Evolutionary conservation across 2,888 invertebrate species (phyloP), one percentile per base, ranked within the genome.

Genomic region (Lymantria dispar): DNA sequence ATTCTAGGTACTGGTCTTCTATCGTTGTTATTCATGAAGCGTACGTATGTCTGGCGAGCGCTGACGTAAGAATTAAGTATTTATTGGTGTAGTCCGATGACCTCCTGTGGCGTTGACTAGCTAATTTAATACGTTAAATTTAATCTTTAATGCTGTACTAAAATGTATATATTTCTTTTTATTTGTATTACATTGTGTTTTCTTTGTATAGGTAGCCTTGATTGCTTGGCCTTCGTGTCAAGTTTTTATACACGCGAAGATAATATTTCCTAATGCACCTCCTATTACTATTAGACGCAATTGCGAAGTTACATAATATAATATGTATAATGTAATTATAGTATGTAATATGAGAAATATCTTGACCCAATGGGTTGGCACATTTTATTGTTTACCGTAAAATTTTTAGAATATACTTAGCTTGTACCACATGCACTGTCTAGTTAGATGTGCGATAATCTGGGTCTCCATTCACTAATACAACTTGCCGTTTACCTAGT

Each of bases 11-110:
- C 66, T 78, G 76, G 76, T 74, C 73, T 72, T 72, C 69, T 68
- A 74, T 83, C 76, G 81, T 90, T 88, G 80, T 78, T 87, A 91
- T 91, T 87, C 90, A 76, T 77, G 74, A 74, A 70, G 74, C 85
- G 90, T 87, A 74, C 85, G 89, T 87, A 65, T 74, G 81, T 77
- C 82, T 78, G 78, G 70, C 83, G 74, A 72, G 70, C 71, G 80
- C 62, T 90, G 91, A 89, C 89, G 91, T 80, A 80, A 87, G 71
- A 72, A 70, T 64, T 60, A 66, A 74, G 73, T 74, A 74, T 78
- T 67, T 67, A 80, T 80, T 72, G 74, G 72, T 68, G 72, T 69
- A 76, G 86, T 81, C 77, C 83, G 82, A 84, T 85, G 89, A 88
- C 89, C 85, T 85, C 84, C 60, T 52, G 52, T 54, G 58, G 72